These are phyloP conservation scores for Leptinotarsa texana DNA, from an alignment of 1,140 invertebrate species.

Conservation along the genomic window DNA sequence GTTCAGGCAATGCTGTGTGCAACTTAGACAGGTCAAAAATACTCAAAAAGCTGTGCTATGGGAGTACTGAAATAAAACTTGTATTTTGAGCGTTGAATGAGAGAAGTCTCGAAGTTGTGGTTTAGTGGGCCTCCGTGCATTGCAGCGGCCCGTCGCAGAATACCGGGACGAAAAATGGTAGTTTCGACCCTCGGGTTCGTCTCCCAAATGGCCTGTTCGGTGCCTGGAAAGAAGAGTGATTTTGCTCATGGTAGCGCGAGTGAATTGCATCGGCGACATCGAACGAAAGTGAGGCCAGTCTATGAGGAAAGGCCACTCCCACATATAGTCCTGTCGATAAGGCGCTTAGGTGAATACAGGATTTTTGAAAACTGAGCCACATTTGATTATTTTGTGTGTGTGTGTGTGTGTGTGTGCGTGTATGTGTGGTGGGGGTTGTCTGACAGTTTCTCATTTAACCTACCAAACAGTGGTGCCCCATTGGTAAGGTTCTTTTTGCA, in stretches of 20 bases:
- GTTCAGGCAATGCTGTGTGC: slow-evolving; percentile 54
- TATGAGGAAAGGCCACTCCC: slow-evolving; percentile 17
- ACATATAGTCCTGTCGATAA: slow-evolving; percentile 11
- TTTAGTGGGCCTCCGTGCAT: slow-evolving; percentile 49
- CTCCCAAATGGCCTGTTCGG: slow-evolving; percentile 1
- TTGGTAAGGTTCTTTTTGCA: no score
- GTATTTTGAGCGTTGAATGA: slow-evolving; percentile 55
- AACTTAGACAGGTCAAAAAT: slow-evolving; percentile 56
- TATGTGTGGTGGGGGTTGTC: no score
- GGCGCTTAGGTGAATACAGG: background rate
- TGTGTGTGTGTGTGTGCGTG: no score
- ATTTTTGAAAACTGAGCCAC: background rate
- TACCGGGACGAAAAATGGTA: slow-evolving; percentile 26
- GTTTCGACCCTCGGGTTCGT: background rate
- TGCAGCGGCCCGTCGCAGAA: slow-evolving; percentile 44
- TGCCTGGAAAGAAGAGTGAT: background rate
- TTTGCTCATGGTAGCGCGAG: slow-evolving; percentile 14
- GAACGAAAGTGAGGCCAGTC: slow-evolving; percentile 10
- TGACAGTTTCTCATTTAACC: no score
- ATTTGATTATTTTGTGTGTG: background rate
- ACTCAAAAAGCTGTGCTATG: slow-evolving; percentile 56
- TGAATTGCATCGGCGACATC: slow-evolving; percentile 17
- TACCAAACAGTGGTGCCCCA: no score
- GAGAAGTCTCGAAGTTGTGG: slow-evolving; percentile 46
- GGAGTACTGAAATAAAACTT: slow-evolving; percentile 57